These are phyloP conservation scores for Dromas ardeola DNA, from an alignment of 2,113 vertebrate species.

Conservation along the genomic window DNA sequence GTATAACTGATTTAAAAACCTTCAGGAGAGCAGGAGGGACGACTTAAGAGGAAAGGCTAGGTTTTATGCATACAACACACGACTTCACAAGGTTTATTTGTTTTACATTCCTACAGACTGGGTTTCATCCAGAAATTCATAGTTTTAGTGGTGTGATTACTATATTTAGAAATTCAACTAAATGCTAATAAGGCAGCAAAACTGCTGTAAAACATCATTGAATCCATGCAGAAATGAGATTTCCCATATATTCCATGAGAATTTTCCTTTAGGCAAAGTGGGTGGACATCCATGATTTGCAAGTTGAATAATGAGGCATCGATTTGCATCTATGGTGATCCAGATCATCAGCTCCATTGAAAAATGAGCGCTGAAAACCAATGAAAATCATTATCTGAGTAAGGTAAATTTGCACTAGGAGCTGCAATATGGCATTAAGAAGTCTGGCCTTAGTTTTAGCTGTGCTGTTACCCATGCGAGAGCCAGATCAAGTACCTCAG, in stretches of 20 bases:
- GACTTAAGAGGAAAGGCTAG: not conserved
- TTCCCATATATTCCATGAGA: not conserved
- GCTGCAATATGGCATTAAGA: not conserved
- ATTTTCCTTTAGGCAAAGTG: accelerated
- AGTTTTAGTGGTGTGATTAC: not conserved
- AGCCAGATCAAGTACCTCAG: not conserved
- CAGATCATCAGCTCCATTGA: not conserved
- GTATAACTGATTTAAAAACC: not conserved
- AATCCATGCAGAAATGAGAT: not conserved
- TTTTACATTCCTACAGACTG: not conserved
- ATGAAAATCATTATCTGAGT: not conserved
- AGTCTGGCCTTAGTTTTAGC: not conserved
- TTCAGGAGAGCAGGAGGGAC: not conserved
- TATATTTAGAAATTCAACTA: not conserved
- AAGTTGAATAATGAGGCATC: not conserved
- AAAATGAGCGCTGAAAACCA: not conserved
- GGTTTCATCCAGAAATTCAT: not conserved
- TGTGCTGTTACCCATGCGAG: not conserved
- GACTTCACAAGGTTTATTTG: not conserved
- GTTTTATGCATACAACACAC: not conserved
- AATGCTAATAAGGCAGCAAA: not conserved
- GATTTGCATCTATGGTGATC: not conserved
- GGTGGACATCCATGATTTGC: not conserved
- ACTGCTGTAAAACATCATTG: not conserved
- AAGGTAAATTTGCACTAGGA: not conserved